These are phyloP conservation scores for Alethe castanea DNA, from an alignment of 2,113 vertebrate species.

Conservation along the genomic window DNA sequence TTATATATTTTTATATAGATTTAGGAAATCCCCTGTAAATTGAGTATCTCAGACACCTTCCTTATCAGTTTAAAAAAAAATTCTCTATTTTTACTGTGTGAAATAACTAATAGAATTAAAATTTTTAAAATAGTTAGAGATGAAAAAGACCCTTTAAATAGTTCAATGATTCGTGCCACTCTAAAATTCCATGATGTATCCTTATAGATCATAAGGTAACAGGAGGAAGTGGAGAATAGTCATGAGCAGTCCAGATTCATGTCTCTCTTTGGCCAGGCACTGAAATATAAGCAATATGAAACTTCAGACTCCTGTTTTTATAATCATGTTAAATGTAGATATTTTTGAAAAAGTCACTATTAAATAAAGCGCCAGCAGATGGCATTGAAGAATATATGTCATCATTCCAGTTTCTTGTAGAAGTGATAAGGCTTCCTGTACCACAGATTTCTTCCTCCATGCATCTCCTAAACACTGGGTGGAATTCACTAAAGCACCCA, in stretches of 20 bases:
- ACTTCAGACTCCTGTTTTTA: neutral
- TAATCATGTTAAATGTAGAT: neutral
- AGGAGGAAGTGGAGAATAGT: neutral
- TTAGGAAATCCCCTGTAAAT: neutral
- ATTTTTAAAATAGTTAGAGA: neutral
- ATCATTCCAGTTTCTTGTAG: neutral
- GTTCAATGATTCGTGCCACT: neutral
- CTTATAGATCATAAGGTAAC: accelerated
- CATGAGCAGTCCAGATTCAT: neutral
- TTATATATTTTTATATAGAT: neutral
- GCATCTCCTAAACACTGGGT: neutral
- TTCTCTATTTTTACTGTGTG: neutral
- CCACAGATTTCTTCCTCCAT: neutral
- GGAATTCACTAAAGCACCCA: neutral
- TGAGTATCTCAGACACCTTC: neutral
- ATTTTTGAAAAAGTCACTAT: neutral
- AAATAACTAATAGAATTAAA: neutral
- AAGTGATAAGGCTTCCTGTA: neutral
- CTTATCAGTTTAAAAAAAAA: neutral
- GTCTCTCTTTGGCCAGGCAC: neutral
- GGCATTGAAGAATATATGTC: constrained; percentile 48
- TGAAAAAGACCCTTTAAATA: neutral
- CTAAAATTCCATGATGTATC: neutral
- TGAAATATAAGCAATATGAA: neutral
- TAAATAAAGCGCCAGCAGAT: constrained; percentile 31